Conservation (phyloP, 2,797 vertebrate species). For the Falco peregrinus region DNA sequence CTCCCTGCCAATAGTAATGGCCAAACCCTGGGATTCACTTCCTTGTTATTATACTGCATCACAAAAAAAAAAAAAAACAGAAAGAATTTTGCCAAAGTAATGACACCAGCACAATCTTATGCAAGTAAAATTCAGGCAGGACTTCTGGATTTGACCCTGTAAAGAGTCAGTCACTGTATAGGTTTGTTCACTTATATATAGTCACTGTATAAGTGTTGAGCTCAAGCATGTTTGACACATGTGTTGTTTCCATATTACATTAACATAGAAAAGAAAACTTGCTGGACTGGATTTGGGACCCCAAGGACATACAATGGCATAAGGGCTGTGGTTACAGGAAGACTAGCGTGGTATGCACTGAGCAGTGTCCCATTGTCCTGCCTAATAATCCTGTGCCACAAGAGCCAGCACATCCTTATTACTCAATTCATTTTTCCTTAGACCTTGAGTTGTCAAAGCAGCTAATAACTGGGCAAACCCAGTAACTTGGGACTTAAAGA, state of each 20-base stretch:
- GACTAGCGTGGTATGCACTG: neutral
- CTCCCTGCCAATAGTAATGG: neutral
- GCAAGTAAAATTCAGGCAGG: neutral
- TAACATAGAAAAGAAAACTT: neutral
- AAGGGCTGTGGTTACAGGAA: neutral
- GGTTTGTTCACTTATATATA: neutral
- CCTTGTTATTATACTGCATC: neutral
- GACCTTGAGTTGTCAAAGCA: neutral
- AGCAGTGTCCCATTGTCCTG: neutral
- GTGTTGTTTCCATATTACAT: neutral
- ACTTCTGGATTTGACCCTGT: neutral
- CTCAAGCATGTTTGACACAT: neutral
- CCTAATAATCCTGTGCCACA: neutral
- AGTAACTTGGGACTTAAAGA: neutral
- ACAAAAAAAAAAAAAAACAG: neutral
- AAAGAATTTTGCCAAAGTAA: neutral
- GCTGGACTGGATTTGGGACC: neutral
- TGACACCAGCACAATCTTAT: neutral
- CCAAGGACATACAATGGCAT: neutral
- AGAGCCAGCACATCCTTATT: neutral
- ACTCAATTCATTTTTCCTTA: neutral
- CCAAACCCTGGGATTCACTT: neutral
- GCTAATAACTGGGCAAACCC: neutral
- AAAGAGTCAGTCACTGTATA: neutral
- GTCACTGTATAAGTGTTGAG: neutral